These are phyloP conservation scores for Enteromius viviparus DNA, from an alignment of 2,797 vertebrate genomes.

Conservation along the genomic window DNA sequence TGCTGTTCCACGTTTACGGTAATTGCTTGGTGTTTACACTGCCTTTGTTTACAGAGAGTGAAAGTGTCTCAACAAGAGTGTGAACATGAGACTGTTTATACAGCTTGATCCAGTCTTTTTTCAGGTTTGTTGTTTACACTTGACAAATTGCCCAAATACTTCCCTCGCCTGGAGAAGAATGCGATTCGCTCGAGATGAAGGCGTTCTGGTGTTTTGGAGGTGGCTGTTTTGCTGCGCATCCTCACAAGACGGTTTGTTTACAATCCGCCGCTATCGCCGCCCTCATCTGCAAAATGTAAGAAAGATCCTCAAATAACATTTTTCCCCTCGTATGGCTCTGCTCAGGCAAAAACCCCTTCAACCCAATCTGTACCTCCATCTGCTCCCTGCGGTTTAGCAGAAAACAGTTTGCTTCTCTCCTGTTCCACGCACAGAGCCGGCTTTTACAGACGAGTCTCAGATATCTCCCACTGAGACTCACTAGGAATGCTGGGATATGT, in stretches of 20 bases:
- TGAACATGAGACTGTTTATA: conserved; percentile 35
- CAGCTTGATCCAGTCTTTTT: conserved; percentile 6
- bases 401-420: conserved; percentile 50
- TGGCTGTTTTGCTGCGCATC: background rate
- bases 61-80: conserved; percentile 30
- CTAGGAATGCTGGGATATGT: conserved; percentile 42
- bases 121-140: conserved; percentile 41
- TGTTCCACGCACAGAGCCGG: conserved; percentile 60
- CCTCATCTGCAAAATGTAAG: conserved; percentile 61
- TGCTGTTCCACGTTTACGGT: conserved; percentile 6
- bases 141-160: conserved; percentile 26
- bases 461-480: conserved; percentile 34
- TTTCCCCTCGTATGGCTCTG: conserved; percentile 68
- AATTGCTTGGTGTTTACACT: conserved; percentile 14
- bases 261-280: conserved; percentile 49
- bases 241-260: conserved; percentile 59
- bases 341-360: conserved; percentile 68
- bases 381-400: conserved; percentile 69
- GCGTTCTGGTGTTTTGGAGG: background rate
- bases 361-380: conserved; percentile 76
- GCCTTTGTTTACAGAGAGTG: conserved; percentile 19
- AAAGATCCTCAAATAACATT: conserved; percentile 65
- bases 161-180: conserved; percentile 15
- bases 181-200: background rate
- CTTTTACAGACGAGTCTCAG: conserved; percentile 22